A percentile compares a stretch with the other conserved stretches of the same genome.
These are phyloP conservation scores for Catocala nupta DNA, from an alignment of 2,888 invertebrate genomes.

Conservation along the genomic window DNA sequence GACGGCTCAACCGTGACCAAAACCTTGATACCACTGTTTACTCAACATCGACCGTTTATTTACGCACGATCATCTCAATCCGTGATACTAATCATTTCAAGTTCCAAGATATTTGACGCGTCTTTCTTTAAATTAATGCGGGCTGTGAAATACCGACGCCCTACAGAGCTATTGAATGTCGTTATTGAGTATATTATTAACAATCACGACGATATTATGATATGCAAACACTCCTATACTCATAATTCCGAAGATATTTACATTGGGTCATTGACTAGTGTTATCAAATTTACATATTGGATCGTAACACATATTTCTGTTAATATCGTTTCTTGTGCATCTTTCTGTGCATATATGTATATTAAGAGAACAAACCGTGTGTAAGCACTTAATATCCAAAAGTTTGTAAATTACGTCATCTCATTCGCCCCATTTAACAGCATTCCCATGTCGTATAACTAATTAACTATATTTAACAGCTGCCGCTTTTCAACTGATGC, in stretches of 20 bases:
- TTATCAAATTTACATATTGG: slow-evolving; percentile 24
- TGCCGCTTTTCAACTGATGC: slow-evolving; percentile 77
- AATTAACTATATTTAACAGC: slow-evolving; percentile 80
- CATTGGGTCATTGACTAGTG: slow-evolving; percentile 27
- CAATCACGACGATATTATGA: slow-evolving; percentile 22
- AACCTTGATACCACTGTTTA: slow-evolving; percentile 75
- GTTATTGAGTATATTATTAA: slow-evolving; percentile 15
- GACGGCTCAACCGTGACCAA: slow-evolving; percentile 74
- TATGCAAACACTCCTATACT: slow-evolving; percentile 19
- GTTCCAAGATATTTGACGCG: slow-evolving; percentile 41
- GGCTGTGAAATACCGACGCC: slow-evolving; percentile 38
- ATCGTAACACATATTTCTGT: slow-evolving; percentile 6
- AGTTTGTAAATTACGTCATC: slow-evolving; percentile 53
- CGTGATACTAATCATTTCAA: slow-evolving; percentile 55
- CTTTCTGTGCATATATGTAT: neutral
- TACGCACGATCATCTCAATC: slow-evolving; percentile 79
- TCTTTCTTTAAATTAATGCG: slow-evolving; percentile 33
- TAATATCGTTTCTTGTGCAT: neutral
- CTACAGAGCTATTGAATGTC: slow-evolving; percentile 14
- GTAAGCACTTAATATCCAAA: slow-evolving; percentile 45
- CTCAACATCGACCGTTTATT: slow-evolving; percentile 75
- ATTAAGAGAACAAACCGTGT: slow-evolving; percentile 22
- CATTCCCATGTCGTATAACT: slow-evolving; percentile 65
- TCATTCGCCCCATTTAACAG: slow-evolving; percentile 47
- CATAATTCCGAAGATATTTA: slow-evolving; percentile 31